A percentile compares a stretch with the other conserved stretches of the same genome.
Conservation (phyloP, 1,140 invertebrate species). For the Watersipora subatra region DNA sequence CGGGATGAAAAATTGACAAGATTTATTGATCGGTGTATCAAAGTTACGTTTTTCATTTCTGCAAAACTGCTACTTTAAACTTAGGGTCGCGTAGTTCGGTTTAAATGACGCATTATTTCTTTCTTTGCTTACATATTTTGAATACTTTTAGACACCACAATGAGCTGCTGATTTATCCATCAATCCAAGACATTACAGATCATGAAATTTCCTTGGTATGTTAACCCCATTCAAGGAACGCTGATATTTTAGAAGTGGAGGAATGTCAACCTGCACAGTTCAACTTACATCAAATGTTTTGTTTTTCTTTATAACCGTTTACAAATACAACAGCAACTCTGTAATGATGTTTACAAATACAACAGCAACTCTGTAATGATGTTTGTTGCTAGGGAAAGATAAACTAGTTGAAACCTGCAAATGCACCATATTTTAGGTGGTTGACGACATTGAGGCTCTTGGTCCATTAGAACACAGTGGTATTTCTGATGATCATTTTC, state of each 20-base stretch:
- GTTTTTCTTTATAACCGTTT: not conserved
- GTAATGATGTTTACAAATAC: not conserved
- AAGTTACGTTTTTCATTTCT: not conserved
- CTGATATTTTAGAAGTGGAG: too few species aligned
- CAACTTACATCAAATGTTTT: too few species aligned
- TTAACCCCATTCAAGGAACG: too few species aligned
- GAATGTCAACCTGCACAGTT: too few species aligned
- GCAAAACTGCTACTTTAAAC: not conserved
- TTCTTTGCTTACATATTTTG: too few species aligned
- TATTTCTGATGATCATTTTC: not conserved
- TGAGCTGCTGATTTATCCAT: constrained; percentile 1
- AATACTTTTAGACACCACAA: not conserved
- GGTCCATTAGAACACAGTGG: not conserved
- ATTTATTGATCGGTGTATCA: not conserved
- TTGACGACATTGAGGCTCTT: not conserved
- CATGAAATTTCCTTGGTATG: not conserved
- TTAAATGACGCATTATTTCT: too few species aligned
- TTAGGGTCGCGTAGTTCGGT: too few species aligned
- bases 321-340: not conserved
- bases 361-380: not conserved
- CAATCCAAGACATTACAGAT: not conserved
- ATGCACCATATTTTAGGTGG: not conserved
- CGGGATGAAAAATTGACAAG: not conserved
- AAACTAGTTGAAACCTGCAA: not conserved
- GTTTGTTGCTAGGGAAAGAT: not conserved